phyloP scores from a whole-genome alignment of 2,888 invertebrate genomes.

The Octonoba sinensis region DNA sequence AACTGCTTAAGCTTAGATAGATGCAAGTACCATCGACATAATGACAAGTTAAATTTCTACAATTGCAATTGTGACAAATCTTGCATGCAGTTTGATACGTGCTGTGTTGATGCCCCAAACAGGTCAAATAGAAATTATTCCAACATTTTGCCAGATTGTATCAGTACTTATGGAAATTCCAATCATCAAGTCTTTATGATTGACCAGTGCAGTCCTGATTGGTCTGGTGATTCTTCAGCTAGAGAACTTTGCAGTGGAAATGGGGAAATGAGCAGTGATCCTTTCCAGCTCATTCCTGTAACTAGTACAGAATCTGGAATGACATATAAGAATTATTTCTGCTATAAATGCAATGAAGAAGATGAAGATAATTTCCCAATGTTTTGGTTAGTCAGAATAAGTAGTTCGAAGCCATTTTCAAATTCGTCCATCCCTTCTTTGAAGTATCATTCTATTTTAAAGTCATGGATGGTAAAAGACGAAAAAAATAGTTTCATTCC shows the following conservation, averaged over 20 bases:
- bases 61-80: slow-evolving; percentile 19
- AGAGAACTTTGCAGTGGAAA: slow-evolving; percentile 4
- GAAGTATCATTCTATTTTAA: background rate
- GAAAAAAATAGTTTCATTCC: background rate
- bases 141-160: too few relatives aligned
- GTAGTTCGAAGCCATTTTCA: slow-evolving; percentile 1
- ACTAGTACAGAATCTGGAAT: slow-evolving; percentile 7
- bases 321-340: slow-evolving; percentile 43
- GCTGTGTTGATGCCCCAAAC: slow-evolving; percentile 11
- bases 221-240: background rate
- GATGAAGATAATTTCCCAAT: background rate
- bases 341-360: slow-evolving; percentile 26
- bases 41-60: background rate
- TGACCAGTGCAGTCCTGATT: background rate
- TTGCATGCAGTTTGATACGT: background rate
- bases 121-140: too few relatives aligned
- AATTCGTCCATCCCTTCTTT: background rate
- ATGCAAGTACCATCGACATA: background rate
- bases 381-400: background rate
- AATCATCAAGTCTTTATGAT: slow-evolving; percentile 7
- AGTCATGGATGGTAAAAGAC: background rate
- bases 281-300: slow-evolving; percentile 21
- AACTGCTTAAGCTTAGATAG: slow-evolving; percentile 4
- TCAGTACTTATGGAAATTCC: too few relatives aligned
- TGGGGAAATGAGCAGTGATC: slow-evolving; percentile 9